Conservation (phyloP, 2,113 vertebrate genomes). For the Oreotrochilus melanogaster region DNA sequence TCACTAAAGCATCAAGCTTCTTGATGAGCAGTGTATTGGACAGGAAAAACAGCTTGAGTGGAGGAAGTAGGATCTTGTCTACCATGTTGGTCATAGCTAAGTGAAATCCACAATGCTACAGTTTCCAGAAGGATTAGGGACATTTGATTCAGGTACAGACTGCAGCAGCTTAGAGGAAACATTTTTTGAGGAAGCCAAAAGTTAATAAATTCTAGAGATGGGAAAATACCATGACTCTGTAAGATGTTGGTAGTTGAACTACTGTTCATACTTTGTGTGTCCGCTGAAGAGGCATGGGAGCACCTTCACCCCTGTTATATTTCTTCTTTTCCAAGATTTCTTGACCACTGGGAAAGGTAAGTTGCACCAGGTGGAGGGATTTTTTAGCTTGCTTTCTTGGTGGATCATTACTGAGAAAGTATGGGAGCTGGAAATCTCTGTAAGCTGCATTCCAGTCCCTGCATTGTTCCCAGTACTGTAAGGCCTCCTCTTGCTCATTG, state of each 20-base stretch:
- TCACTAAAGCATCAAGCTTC: background rate
- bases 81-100: background rate
- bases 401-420: background rate
- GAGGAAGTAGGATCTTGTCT: background rate
- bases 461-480: background rate
- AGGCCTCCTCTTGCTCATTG: background rate
- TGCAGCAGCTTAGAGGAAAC: background rate
- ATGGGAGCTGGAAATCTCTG: background rate
- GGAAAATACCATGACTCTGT: background rate
- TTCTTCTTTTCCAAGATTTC: background rate
- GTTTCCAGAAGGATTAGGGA: background rate
- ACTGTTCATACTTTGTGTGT: background rate
- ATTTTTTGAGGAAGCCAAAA: background rate
- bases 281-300: background rate
- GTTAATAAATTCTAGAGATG: background rate
- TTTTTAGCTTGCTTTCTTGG: background rate
- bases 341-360: background rate
- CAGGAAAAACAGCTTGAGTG: background rate
- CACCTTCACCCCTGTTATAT: background rate
- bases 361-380: background rate
- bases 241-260: background rate
- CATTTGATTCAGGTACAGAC: background rate
- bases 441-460: background rate
- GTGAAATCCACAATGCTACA: background rate
- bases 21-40: background rate